Conservation (phyloP, 2,113 vertebrate genomes). For the Pteronura brasiliensis region DNA sequence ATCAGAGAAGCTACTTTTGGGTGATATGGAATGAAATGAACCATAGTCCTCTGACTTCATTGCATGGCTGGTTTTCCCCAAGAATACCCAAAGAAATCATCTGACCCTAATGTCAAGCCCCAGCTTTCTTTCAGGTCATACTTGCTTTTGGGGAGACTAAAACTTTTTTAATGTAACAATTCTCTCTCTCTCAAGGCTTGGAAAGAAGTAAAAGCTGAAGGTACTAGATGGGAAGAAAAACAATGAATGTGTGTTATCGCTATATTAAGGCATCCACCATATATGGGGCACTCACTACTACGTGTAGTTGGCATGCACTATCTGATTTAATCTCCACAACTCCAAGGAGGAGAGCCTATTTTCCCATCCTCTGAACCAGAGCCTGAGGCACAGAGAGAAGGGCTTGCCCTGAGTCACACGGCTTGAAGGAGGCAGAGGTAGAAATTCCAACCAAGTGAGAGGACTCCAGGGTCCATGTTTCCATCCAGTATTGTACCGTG, state of each 20-base stretch:
- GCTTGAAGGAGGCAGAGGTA: background rate
- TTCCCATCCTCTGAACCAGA: background rate
- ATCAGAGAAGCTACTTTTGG: background rate
- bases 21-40: background rate
- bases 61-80: background rate
- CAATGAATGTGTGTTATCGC: background rate
- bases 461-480: background rate
- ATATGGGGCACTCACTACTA: background rate
- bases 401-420: background rate
- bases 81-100: constrained; percentile 28
- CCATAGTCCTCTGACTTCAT: background rate
- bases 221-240: background rate
- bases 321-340: background rate
- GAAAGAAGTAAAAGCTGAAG: background rate
- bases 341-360: background rate
- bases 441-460: rapidly evolving
- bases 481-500: rapidly evolving
- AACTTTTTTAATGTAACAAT: background rate
- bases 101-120: background rate
- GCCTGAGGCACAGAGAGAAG: background rate
- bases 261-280: background rate
- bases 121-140: background rate
- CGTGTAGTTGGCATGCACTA: background rate
- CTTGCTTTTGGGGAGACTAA: background rate
- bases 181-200: background rate